phyloP scores from a whole-genome alignment of 2,888 invertebrate genomes.

The Xestia c-nigrum region DNA sequence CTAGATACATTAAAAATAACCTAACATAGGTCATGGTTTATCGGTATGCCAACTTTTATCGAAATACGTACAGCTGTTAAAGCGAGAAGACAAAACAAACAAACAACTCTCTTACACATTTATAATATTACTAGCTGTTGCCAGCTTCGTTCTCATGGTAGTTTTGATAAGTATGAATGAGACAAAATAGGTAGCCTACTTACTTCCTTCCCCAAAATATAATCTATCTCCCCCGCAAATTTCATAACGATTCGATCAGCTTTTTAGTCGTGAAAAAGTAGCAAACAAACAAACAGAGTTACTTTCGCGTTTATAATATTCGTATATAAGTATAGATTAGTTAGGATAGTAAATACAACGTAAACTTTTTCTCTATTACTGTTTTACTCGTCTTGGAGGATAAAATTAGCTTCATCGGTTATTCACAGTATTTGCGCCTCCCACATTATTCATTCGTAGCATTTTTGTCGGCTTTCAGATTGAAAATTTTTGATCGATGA shows the following conservation, averaged over 20 bases:
- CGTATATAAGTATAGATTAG: not conserved
- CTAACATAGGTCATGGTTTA: not conserved
- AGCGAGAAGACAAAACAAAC: not conserved
- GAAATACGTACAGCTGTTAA: not conserved
- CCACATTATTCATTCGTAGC: constrained; percentile 11
- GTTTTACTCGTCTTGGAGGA: not conserved
- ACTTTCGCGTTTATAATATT: not conserved
- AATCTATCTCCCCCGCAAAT: not conserved
- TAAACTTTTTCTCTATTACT: constrained; percentile 7
- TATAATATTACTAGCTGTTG: not conserved
- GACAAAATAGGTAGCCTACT: too few relatives aligned
- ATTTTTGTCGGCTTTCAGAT: not conserved
- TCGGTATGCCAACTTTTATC: not conserved
- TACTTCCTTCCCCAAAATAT: not conserved
- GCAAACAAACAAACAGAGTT: not conserved
- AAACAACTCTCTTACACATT: not conserved
- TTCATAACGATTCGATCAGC: not conserved
- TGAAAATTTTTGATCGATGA: constrained; percentile 18
- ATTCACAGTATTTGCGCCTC: constrained; percentile 14
- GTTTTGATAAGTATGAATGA: too few relatives aligned
- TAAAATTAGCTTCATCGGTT: constrained; percentile 32
- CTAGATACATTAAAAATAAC: not conserved
- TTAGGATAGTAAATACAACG: not conserved
- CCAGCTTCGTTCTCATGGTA: too few relatives aligned
- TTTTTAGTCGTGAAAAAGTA: too few relatives aligned